Conservation (phyloP, 2,797 vertebrate genomes). For the Pangasius mekongensis region DNA sequence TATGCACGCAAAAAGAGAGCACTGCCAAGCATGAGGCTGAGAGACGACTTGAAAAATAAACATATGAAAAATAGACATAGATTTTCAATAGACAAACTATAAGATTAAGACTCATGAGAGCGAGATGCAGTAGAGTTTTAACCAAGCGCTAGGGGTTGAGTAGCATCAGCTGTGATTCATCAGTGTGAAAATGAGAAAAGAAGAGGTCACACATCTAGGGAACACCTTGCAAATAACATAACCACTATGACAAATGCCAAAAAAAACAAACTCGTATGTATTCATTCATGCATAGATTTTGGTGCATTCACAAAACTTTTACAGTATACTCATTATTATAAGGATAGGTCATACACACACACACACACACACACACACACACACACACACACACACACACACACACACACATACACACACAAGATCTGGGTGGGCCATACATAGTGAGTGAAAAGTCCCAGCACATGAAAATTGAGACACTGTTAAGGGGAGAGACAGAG, state of each 20-base stretch:
- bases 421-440: conserved; percentile 57
- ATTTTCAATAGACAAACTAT: conserved; percentile 29
- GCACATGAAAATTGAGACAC: conserved; percentile 62
- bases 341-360: conserved; percentile 20
- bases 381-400: conserved; percentile 30
- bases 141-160: conserved; percentile 29
- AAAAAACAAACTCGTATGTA: neutral
- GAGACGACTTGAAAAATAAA: conserved; percentile 52
- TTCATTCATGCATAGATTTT: conserved; percentile 19
- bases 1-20: conserved; percentile 56
- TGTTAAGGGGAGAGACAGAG: conserved; percentile 40
- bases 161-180: conserved; percentile 59
- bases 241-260: conserved; percentile 8
- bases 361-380: conserved; percentile 28
- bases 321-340: conserved; percentile 35
- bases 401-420: conserved; percentile 32
- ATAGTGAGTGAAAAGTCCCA: conserved; percentile 54
- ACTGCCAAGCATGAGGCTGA: conserved; percentile 62
- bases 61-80: conserved; percentile 34
- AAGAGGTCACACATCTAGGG: conserved; percentile 25
- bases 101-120: conserved; percentile 53
- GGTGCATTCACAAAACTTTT: conserved; percentile 33
- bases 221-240: conserved; percentile 15
- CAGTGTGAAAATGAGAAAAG: conserved; percentile 33
- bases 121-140: conserved; percentile 32